Conservation (phyloP, 2,113 vertebrate species). For the Onychorhynchus coronatus region DNA sequence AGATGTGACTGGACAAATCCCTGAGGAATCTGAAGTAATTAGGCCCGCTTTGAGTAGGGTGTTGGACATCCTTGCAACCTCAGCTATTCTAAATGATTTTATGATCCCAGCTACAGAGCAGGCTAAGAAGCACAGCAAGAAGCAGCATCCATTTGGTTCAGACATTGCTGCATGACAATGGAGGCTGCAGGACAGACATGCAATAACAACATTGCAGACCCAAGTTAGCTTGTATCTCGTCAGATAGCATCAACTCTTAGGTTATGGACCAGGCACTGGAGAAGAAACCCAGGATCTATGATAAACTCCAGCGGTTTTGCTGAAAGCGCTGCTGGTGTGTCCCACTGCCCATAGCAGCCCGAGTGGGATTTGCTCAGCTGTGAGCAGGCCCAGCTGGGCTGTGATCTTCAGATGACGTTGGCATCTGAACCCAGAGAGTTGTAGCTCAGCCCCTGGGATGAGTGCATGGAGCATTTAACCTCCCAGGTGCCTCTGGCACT, state of each 20-base stretch:
- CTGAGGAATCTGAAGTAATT: not conserved
- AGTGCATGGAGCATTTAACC: not conserved
- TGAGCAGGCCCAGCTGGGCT: not conserved
- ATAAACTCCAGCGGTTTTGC: not conserved
- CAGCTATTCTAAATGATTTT: not conserved
- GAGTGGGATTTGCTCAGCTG: not conserved
- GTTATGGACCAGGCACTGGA: not conserved
- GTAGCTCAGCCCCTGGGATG: not conserved
- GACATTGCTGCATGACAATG: not conserved
- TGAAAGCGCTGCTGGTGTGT: not conserved
- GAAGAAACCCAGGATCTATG: not conserved
- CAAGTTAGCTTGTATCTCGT: not conserved
- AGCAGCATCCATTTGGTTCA: not conserved
- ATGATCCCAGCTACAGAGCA: not conserved
- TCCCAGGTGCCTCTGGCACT: not conserved
- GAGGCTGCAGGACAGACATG: not conserved
- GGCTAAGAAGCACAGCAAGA: not conserved
- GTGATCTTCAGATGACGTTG: accelerated
- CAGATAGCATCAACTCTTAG: not conserved
- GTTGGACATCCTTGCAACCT: not conserved
- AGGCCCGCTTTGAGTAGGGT: not conserved
- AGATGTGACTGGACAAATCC: not conserved
- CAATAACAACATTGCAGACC: not conserved
- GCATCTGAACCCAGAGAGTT: not conserved
- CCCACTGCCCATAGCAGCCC: not conserved